Base-by-base conservation (phyloP, 2,113 vertebrate species). In the Poecile atricapillus region DNA sequence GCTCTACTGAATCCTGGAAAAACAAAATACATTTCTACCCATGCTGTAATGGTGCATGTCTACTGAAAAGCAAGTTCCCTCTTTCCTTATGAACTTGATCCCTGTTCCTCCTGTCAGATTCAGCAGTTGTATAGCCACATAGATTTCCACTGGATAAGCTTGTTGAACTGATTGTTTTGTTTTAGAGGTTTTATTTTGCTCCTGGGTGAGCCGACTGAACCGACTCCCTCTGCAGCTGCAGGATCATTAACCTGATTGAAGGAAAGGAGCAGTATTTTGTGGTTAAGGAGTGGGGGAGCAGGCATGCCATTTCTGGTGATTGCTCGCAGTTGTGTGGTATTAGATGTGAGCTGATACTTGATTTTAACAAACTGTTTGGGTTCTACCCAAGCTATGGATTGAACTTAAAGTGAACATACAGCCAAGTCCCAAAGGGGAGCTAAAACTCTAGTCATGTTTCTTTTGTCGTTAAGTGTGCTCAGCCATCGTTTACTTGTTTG, bases 61-160 rank as follows among this genome's bases (percentile, higher is more conserved):
- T 83, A 37, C 39, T 82, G 47, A 68, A 89, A 55, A 52, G 19
- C 22, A 75, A 31, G 10, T 44, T 93, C 13, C 13, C 25, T 3
- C 24, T 82, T 89, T 82, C 33, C 44, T 73, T 0, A 0, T 69
- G 41, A 76, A n/a, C 46, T 65, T 68, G 62, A 82, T 91, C 17
- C 37, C 17, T 49, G 0, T 73, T 20, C 41, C 15, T 87, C 2
- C 2, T 62, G 67, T 88, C 31, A 58, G 25, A 76, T 93, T 75
- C 41, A 76, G 74, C 78, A 79, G 56, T 73, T 88, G n/a, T 79
- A 41, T 37, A 91, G 74, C 75, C n/a, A 39, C 23, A 10, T 76
- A 93, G 53, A 79, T 93, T 95, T 92, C 70, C 67, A 50, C 70
- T 90, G 53, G 62, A 49, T 79, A 87, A 83, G n/a, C 82, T 83